Evolutionary conservation across 2,888 invertebrate genomes (phyloP), one percentile per base, ranked within the genome.

Genomic region (Nycteola revayana): DNA sequence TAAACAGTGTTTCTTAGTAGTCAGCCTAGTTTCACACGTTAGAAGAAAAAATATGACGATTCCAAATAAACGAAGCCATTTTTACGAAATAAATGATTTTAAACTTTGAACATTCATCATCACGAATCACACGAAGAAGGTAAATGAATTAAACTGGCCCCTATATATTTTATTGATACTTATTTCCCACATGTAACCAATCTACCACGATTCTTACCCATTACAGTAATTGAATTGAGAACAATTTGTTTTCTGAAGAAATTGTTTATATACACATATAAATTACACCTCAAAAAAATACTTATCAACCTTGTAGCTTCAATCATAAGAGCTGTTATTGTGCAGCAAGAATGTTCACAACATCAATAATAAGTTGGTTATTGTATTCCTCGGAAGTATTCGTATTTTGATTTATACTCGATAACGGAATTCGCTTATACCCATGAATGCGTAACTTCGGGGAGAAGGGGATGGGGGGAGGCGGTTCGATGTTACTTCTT

Each of bases 221-320:
- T 75, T 73, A 70, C 65, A 58, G 65, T 69, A 71, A 76, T 74
- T 68, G 75, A 73, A 73, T 66, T 50, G 60, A 58, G 48, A 60
- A 62, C 71, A 64, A 73, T 75, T 76, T 73, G 75, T 75, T 68
- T 64, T 65, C 60, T 64, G 57, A 64, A 70, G 65, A 73, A 68
- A 74, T 72, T 73, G 67, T 75, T 74, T 68, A 69, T 68, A 66
- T 57, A 51, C 51, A 38, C 39, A 53, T 61, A 53, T 42, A 25
- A 29, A 40, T 30, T 7, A 32, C 22, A 18, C 2, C 3, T 10
- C 7, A 9, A 8, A 8, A 25, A 25, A 17, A 9, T 9, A 25
- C n/a, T 9, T 7, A 1, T 6, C 25, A 25, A 9, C 45, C 36
- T 23, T 63, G 47, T 10, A 0, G 1, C 5, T 0, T 3, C 7